Base-by-base conservation (phyloP, 2,888 invertebrate genomes). In the Athalia rosae region DNA sequence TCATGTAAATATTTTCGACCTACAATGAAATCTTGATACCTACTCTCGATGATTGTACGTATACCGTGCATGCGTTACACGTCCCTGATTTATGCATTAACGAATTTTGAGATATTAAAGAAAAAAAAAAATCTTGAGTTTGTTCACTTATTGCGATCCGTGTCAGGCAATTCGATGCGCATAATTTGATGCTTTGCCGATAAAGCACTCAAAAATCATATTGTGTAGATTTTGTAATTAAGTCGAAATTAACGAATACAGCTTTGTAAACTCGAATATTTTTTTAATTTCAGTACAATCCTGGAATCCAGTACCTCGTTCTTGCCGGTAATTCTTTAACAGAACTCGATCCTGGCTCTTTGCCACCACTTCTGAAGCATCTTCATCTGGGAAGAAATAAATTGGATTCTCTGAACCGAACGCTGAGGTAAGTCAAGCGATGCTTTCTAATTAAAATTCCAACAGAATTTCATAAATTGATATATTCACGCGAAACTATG, bases 331-430 rank as follows among this genome's bases (percentile, higher is more conserved):
- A 96, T 86, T 92, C 93, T 83, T 94, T 96, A 84, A 92, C 94
- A 0, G 92, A 94, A 81, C 92, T 97, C 83, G 95, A 96, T 82
- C 92, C 92, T 53, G 93, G 94, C 76, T 93, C 95, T 0, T 91
- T 96, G 76, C 96, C 96, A 0, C 91, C 92, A 53, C 92, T 93
- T 5, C 87, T 96, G 64, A 92, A 93, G 73, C 94, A 94, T 73
- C 90, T 96, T 8, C 95, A 95, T 87, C 90, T 96, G 77, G 96
- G 95, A 0, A 92, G 94, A 9, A 96, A 97, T 89, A 93, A 94
- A 84, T 91, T 97, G 63, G 93, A 91, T 78, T 92, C 92, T 73
- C 89, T 97, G 76, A 96, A 96, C 86, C 94, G 94, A n/a, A 95
- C 95, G 0, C 89, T 96, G n/a, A 92, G 94, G 91, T 91, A 85